A percentile compares a stretch with the other conserved stretches of the same genome.
These are phyloP conservation scores for Mesembrinibis cayennensis DNA, from an alignment of 2,113 vertebrate genomes.

Conservation along the genomic window DNA sequence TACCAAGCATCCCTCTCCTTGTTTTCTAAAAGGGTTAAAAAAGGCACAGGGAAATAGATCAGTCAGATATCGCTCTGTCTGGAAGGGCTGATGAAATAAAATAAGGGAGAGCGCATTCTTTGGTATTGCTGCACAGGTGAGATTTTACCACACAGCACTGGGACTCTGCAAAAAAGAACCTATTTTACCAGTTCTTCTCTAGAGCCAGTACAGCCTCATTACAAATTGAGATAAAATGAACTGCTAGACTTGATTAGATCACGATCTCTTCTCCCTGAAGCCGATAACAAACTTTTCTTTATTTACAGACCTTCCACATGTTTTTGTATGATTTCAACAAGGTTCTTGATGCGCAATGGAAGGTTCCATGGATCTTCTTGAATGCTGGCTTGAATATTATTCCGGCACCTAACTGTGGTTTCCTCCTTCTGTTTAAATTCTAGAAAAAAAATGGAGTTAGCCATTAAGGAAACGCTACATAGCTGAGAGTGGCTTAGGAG, in stretches of 20 bases:
- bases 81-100: background rate
- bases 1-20: background rate
- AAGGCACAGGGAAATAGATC: background rate
- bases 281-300: background rate
- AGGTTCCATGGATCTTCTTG: slow-evolving; percentile 99
- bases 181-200: background rate
- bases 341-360: slow-evolving; percentile 88
- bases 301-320: slow-evolving; percentile 89
- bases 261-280: background rate
- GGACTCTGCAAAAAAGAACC: background rate
- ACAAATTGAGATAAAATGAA: background rate
- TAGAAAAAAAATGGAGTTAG: slow-evolving; percentile 56
- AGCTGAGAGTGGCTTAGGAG: background rate
- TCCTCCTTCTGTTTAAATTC: slow-evolving; percentile 96
- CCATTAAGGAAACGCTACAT: background rate
- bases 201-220: background rate
- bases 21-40: background rate
- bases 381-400: slow-evolving; percentile 91
- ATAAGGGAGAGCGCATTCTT: background rate
- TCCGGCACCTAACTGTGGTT: slow-evolving; percentile 84
- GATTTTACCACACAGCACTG: background rate
- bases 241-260: background rate
- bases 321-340: slow-evolving; percentile 93
- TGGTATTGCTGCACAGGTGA: background rate
- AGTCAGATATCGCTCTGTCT: background rate